These are phyloP conservation scores for Himalopsyche kuldschensis DNA, from an alignment of 2,888 invertebrate species.

Conservation along the genomic window DNA sequence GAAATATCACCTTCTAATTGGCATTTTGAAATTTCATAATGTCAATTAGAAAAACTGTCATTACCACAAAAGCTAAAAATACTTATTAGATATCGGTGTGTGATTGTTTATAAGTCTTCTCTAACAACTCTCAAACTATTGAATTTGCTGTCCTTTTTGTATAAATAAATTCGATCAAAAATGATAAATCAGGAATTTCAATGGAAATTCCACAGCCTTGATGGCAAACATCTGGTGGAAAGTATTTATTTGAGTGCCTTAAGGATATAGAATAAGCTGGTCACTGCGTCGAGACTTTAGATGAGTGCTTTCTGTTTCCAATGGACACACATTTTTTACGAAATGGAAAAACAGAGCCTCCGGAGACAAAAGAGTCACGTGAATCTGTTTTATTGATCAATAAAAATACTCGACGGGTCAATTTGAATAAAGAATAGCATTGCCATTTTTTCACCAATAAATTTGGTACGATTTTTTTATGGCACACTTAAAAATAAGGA, in stretches of 20 bases:
- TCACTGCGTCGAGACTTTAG: neutral
- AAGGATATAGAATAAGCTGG: neutral
- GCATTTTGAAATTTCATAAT: no score
- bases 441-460: no score
- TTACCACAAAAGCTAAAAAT: no score
- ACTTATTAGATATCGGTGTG: neutral
- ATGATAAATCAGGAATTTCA: neutral
- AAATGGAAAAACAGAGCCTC: neutral
- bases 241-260: slow-evolving; percentile 11
- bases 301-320: slow-evolving; percentile 13
- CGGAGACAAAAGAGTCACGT: slow-evolving; percentile 4
- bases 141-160: neutral
- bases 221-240: neutral
- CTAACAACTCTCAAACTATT: neutral
- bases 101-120: neutral
- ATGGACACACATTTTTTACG: neutral
- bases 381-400: slow-evolving; percentile 17
- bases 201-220: neutral
- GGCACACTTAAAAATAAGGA: no score
- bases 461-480: no score
- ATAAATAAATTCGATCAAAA: neutral
- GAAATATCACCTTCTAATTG: no score
- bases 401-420: neutral
- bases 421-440: neutral
- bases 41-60: no score